These are phyloP conservation scores for Odontocolon sp. DNA, from an alignment of 2,888 invertebrate species.

Conservation along the genomic window DNA sequence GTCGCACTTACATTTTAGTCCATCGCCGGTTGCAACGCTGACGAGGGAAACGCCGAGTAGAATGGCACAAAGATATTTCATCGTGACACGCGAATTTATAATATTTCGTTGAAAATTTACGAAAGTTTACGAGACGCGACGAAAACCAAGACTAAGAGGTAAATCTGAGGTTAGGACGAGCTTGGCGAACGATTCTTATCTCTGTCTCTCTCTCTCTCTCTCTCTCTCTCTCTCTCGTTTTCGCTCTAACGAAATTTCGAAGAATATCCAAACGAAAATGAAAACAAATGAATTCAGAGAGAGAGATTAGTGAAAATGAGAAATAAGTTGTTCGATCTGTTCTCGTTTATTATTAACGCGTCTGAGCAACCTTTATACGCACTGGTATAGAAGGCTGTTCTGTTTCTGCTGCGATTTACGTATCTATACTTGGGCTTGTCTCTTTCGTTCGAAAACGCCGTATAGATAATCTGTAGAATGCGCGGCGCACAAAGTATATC, in stretches of 20 bases:
- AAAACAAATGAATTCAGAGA: slow-evolving; percentile 10
- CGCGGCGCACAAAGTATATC: too few relatives aligned
- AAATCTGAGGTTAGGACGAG: not conserved
- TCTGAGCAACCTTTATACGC: slow-evolving; percentile 91
- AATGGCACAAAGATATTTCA: slow-evolving; percentile 82
- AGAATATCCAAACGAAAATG: not conserved
- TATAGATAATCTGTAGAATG: too few relatives aligned
- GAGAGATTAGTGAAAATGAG: too few relatives aligned
- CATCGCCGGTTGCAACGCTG: slow-evolving; percentile 81
- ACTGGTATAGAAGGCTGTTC: slow-evolving; percentile 92
- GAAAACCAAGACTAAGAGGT: not conserved
- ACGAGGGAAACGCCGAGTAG: slow-evolving; percentile 81
- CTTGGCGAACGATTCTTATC: not conserved
- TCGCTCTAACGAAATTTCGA: not conserved
- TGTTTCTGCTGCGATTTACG: slow-evolving; percentile 43
- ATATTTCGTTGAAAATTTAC: not conserved
- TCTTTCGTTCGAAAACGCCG: slow-evolving; percentile 43
- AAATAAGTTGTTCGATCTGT: too few relatives aligned
- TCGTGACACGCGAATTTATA: slow-evolving; percentile 59
- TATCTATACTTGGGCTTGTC: too few relatives aligned
- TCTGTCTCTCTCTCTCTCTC: too few relatives aligned
- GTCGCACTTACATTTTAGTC: slow-evolving; percentile 87
- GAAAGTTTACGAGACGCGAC: too few relatives aligned
- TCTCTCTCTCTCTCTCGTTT: not conserved
- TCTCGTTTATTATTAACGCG: slow-evolving; percentile 45